Evolutionary conservation across 2,888 invertebrate species (phyloP), one percentile per base, ranked within the genome.

Genomic region (Ptychoptera contaminata): DNA sequence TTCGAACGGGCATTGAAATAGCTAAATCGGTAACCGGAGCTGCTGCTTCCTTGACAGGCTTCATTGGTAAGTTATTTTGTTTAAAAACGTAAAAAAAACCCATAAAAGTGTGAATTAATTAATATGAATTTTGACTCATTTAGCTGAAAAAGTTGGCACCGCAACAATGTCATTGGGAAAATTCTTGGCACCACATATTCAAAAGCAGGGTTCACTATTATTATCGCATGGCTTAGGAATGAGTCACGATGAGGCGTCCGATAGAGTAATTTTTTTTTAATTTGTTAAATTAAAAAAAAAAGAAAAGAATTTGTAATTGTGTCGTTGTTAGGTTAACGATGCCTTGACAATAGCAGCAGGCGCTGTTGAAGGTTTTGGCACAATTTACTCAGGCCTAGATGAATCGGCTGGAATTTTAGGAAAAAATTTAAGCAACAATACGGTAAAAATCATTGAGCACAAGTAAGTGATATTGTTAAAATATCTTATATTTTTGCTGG

Each of bases 391-490:
- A 53, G 76, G 82, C 2, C 61, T 85, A 35, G 83, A 85, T 55
- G 67, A 71, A 40, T 82, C 83, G 1, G 82, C 82, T 1, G 69
- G 70, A 46, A 74, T 76, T 40, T 59, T 85, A 42, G 82, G 78
- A 8, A 61, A 56, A 32, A 74, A 67, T 55, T 59, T 85, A 16
- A 74, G 80, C 42, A 68, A 79, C 51, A 82, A 84, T 60, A 83
- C 83, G 1, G 82, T 83, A 1, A 72, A 74, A 55, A 72, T 83
- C 44, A 80, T 85, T 36, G 68, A 77, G 52, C 76, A 84, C 57
- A 82, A 76, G 82, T 83, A 66, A 63, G 69, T 58, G 23, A 23
- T n/a, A n/a, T n/a, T n/a, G 16, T 37, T 30, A 43, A 10, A 10
- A 38, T n/a, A 16, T 14, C 42, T 40, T 34, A 12, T 32, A 8